Evolutionary conservation across 2,888 invertebrate species (phyloP), one percentile per base, ranked within the genome.

Genomic region (Eristalinus aeneus): DNA sequence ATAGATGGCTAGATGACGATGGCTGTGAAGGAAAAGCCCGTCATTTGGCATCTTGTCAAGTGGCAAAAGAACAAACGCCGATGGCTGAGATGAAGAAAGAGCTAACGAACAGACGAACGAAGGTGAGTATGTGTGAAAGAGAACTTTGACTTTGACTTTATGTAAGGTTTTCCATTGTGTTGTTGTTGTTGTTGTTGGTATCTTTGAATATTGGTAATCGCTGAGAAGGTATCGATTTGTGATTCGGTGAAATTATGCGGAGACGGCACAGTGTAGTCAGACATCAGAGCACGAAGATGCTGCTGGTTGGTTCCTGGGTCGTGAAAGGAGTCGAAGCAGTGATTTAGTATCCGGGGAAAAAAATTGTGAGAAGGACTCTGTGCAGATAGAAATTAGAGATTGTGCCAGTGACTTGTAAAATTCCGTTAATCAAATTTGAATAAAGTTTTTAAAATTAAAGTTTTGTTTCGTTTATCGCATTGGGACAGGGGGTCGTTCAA

Each of bases 121-220:
- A n/a, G 69, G 77, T 65, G 77, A 61, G 60, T 82, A 77, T 81
- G 76, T 85, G 85, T 82, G 69, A 86, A 85, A 61, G 81, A 84
- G 76, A 85, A 85, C 76, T 77, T 72, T 75, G 56, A 85, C 76
- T 77, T 72, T 75, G 56, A 20, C 65, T 69, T 82, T 78, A 82
- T 74, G 86, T 78, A 82, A 86, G 81, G 60, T 32, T 72, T 73
- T 75, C 39, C 46, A 16, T 69, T 54, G 31, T 22, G 63, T 58
- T 69, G 58, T 84, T 72, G 63, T 58, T 69, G 58, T 84, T 72
- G 60, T 64, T 68, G 58, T 10, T 76, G 46, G 79, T 34, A 54
- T 68, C 34, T 72, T 69, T 69, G 46, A 61, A 69, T 39, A 64
- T 64, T 60, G 32, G 23, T 58, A 53, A 76, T 68, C 64, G 64